Evolutionary conservation across 2,113 vertebrate species (phyloP).

Genomic region (Pseudorasbora parva): DNA sequence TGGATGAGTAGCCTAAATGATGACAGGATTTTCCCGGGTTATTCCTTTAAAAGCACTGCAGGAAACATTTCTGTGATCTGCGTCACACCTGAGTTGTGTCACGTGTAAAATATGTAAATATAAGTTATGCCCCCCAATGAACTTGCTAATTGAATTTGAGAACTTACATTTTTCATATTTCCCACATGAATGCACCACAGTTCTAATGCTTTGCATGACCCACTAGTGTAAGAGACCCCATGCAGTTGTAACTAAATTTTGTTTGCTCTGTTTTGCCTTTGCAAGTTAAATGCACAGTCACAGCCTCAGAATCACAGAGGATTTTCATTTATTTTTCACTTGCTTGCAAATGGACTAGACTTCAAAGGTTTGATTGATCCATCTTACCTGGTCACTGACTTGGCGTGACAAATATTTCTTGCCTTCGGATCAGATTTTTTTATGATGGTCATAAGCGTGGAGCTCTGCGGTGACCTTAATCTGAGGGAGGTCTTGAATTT

Average conservation of each 20-base stretch:
- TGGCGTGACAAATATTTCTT: background rate
- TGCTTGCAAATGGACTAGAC: background rate
- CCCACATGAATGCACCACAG: background rate
- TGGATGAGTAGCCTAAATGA: slow-evolving; percentile 3
- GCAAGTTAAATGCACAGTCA: slow-evolving; percentile 21
- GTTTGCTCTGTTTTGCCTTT: background rate
- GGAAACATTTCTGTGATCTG: background rate
- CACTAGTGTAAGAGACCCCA: background rate
- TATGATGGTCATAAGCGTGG: slow-evolving; percentile 4
- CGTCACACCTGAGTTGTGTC: background rate
- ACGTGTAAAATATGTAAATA: slow-evolving; percentile 3
- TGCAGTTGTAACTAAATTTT: background rate
- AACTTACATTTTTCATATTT: background rate
- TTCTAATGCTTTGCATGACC: background rate
- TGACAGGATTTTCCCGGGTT: background rate
- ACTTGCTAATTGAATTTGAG: slow-evolving; percentile 9
- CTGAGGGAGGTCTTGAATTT: slow-evolving; percentile 36
- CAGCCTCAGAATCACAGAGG: background rate
- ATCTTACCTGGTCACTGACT: slow-evolving; percentile 15
- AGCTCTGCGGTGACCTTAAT: slow-evolving; percentile 32
- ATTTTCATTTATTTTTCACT: slow-evolving; percentile 14
- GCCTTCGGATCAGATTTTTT: slow-evolving; percentile 16
- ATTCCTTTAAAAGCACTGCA: background rate
- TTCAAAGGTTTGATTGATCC: slow-evolving; percentile 28
- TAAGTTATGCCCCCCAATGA: background rate